Evolutionary conservation across 2,113 vertebrate genomes (phyloP).

Genomic region (Dasypus novemcinctus): DNA sequence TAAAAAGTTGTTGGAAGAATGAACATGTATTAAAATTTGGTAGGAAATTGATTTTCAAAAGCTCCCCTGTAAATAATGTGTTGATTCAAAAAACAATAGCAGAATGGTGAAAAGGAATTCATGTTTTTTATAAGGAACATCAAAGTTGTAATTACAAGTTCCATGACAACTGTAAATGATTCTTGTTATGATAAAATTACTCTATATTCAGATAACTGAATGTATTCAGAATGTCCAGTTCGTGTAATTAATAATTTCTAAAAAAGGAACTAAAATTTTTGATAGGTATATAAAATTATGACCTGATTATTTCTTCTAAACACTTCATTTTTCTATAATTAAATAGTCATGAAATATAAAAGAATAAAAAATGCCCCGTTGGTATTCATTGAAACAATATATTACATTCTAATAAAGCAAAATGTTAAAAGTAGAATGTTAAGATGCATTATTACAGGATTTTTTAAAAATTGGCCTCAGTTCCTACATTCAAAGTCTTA

Average conservation of each 20-base stretch:
- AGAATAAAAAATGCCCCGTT: background rate
- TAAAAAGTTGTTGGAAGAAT: background rate
- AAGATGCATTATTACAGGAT: background rate
- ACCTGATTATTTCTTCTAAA: constrained; percentile 41
- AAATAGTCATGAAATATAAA: background rate
- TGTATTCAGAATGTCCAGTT: constrained; percentile 14
- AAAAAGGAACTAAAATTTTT: constrained; percentile 35
- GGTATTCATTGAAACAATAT: background rate
- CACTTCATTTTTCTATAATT: background rate
- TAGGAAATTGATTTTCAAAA: background rate
- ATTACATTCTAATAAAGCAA: constrained; percentile 40
- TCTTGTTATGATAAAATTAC: background rate
- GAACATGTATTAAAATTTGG: background rate
- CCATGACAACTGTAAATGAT: constrained; percentile 5
- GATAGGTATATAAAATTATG: constrained; percentile 38
- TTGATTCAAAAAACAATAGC: constrained; percentile 1
- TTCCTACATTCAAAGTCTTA: background rate
- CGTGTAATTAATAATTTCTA: constrained; percentile 30
- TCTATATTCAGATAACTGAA: constrained; percentile 26
- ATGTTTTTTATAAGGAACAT: constrained; percentile 33
- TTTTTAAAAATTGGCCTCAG: background rate
- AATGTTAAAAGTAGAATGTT: background rate
- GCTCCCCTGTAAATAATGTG: background rate
- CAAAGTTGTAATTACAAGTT: background rate
- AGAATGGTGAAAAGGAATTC: background rate